phyloP scores from a whole-genome alignment of 1,140 invertebrate genomes.

The Bombus affinis region DNA sequence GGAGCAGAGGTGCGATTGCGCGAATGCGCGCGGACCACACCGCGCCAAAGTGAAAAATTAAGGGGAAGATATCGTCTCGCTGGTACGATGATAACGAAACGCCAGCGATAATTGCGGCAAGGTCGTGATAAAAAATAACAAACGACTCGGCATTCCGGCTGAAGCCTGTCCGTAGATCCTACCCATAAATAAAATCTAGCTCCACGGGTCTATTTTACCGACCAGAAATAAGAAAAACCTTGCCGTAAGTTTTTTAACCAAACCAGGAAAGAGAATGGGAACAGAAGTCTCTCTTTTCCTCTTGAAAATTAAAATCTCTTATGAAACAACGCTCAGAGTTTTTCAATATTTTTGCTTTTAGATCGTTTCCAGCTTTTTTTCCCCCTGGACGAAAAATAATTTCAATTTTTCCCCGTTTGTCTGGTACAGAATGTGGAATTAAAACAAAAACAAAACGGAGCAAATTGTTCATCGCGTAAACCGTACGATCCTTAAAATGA shows the following conservation, averaged over 20 bases:
- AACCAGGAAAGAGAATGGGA: not conserved
- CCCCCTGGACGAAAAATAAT: not conserved
- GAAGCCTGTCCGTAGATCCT: slow-evolving; percentile 14
- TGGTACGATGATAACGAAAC: slow-evolving; percentile 29
- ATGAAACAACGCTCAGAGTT: not conserved
- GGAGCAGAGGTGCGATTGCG: slow-evolving; percentile 4
- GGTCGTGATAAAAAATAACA: slow-evolving; percentile 46
- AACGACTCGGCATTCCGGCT: slow-evolving; percentile 24
- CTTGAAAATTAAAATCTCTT: not conserved
- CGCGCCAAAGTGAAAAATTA: slow-evolving; percentile 48
- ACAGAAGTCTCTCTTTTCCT: not conserved
- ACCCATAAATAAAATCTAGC: slow-evolving; percentile 31
- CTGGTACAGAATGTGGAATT: no score
- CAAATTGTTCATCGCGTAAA: not conserved
- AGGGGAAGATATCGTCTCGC: slow-evolving; percentile 25
- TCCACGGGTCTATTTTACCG: not conserved
- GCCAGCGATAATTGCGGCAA: slow-evolving; percentile 46
- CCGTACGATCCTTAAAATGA: not conserved
- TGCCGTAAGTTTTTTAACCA: not conserved
- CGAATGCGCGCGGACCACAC: not conserved
- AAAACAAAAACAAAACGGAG: not conserved
- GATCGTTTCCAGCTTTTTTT: not conserved
- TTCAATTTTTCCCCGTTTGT: not conserved
- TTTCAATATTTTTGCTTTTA: not conserved
- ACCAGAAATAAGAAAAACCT: not conserved